A percentile compares a stretch with the other conserved stretches of the same genome.
Conservation (phyloP, 2,797 vertebrate species). For the Petrocephalus schoutedeni region DNA sequence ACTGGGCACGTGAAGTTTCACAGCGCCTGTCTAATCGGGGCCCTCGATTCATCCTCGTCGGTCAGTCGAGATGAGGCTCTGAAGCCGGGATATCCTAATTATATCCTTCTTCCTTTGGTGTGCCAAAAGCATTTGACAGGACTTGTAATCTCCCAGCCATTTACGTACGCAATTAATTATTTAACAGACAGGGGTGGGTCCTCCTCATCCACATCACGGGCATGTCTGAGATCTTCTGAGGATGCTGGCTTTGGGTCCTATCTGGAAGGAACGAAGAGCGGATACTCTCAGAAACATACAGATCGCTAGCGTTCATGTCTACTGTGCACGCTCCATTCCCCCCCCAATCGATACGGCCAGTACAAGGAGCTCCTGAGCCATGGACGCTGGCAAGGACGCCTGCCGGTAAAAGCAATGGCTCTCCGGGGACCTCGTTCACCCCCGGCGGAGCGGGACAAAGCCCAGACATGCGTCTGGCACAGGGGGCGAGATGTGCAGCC, state of each 20-base stretch:
- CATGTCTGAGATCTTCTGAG: not conserved
- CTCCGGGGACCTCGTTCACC: not conserved
- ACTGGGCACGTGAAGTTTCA: not conserved
- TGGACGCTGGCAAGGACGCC: not conserved
- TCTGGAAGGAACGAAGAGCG: not conserved
- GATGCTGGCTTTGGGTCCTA: not conserved
- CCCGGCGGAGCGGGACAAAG: not conserved
- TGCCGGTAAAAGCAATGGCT: not conserved
- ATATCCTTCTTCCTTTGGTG: not conserved
- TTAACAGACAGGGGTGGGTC: not conserved
- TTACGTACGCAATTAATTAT: not conserved
- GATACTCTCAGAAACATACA: not conserved
- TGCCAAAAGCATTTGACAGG: constrained; percentile 3
- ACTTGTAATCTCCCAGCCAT: not conserved
- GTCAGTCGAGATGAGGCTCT: not conserved
- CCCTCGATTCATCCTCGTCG: not conserved
- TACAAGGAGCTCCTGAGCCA: not conserved
- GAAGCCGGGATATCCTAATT: not conserved
- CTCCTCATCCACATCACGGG: not conserved
- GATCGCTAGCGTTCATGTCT: not conserved
- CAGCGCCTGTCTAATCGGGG: not conserved
- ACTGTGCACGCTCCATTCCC: not conserved
- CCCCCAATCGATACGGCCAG: not conserved
- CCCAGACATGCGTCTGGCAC: not conserved
- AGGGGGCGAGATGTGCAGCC: constrained; percentile 32